phyloP scores from a whole-genome alignment of 2,113 vertebrate genomes.

The Stegastes partitus region DNA sequence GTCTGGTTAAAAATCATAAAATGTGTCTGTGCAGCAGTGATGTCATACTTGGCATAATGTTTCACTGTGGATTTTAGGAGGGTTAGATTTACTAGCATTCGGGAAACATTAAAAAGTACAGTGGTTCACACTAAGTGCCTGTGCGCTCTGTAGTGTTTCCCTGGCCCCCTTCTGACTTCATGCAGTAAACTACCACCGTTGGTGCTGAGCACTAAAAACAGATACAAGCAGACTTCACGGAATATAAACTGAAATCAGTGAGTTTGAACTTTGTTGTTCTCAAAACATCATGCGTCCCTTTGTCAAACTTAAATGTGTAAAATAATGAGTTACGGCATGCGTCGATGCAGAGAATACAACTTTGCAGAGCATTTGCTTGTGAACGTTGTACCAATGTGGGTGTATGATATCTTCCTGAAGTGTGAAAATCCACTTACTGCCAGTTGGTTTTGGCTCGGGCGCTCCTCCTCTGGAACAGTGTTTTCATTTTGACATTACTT shows the following conservation, averaged over 20 bases:
- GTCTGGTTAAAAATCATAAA: slow-evolving; percentile 74
- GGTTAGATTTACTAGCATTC: slow-evolving; percentile 81
- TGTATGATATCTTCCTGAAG: slow-evolving; percentile 70
- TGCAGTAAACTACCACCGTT: slow-evolving; percentile 52
- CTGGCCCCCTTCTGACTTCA: slow-evolving; percentile 30
- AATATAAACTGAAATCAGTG: slow-evolving; percentile 20
- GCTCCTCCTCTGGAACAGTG: slow-evolving; percentile 51
- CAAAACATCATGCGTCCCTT: background rate
- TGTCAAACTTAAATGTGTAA: slow-evolving; percentile 23
- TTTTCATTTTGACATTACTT: slow-evolving; percentile 66
- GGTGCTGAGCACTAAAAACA: slow-evolving; percentile 50
- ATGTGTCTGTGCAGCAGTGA: slow-evolving; percentile 71
- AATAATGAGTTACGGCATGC: slow-evolving; percentile 42
- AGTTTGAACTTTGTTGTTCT: slow-evolving; percentile 45
- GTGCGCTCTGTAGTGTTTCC: slow-evolving; percentile 64
- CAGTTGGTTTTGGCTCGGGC: slow-evolving; percentile 75
- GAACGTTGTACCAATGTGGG: slow-evolving; percentile 62
- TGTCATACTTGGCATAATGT: slow-evolving; percentile 79
- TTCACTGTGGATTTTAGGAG: slow-evolving; percentile 75
- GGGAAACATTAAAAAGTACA: slow-evolving; percentile 80
- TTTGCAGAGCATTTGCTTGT: slow-evolving; percentile 60
- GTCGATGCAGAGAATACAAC: slow-evolving; percentile 54
- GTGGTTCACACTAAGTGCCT: slow-evolving; percentile 77
- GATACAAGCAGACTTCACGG: slow-evolving; percentile 23
- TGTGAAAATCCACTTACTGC: slow-evolving; percentile 75